These are phyloP conservation scores for Drosophila paulistorum DNA, from an alignment of 1,140 invertebrate species.

Conservation along the genomic window DNA sequence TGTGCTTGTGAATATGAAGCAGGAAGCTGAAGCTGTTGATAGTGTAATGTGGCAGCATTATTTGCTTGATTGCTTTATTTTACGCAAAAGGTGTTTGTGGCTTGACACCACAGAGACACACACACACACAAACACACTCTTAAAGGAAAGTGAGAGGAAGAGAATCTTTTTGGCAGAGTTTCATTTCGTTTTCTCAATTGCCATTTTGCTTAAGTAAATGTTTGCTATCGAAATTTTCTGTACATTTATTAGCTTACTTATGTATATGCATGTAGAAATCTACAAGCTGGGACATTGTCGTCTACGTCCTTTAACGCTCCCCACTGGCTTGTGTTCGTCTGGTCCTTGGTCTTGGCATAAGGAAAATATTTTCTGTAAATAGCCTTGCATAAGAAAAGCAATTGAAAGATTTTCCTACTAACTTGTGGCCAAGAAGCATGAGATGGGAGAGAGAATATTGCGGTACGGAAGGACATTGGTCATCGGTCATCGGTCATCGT, in stretches of 20 bases:
- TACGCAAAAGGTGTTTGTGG: slow-evolving; percentile 81
- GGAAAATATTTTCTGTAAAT: slow-evolving; percentile 78
- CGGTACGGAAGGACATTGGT: slow-evolving; percentile 20
- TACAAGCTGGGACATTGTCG: no score
- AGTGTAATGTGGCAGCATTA: slow-evolving; percentile 82
- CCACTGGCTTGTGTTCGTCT: slow-evolving; percentile 52
- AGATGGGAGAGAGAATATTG: slow-evolving; percentile 26
- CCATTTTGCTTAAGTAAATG: slow-evolving; percentile 76
- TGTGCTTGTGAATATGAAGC: slow-evolving; percentile 30
- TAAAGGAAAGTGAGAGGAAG: neutral
- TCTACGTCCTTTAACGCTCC: slow-evolving; percentile 1
- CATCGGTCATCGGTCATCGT: slow-evolving; percentile 20
- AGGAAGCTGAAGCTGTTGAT: slow-evolving; percentile 81
- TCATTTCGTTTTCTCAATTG: slow-evolving; percentile 48
- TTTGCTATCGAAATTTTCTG: slow-evolving; percentile 79
- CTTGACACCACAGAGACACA: slow-evolving; percentile 60
- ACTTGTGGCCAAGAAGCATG: slow-evolving; percentile 64
- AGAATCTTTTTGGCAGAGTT: slow-evolving; percentile 24
- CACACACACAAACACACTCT: slow-evolving; percentile 7
- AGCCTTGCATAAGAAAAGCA: slow-evolving; percentile 71
- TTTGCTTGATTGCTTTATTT: slow-evolving; percentile 82
- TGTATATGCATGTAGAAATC: slow-evolving; percentile 12
- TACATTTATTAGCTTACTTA: slow-evolving; percentile 79
- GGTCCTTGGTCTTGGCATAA: slow-evolving; percentile 39
- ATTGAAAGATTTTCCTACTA: slow-evolving; percentile 65